phyloP scores from a whole-genome alignment of 1,140 invertebrate species.

The Philaenus spumarius region DNA sequence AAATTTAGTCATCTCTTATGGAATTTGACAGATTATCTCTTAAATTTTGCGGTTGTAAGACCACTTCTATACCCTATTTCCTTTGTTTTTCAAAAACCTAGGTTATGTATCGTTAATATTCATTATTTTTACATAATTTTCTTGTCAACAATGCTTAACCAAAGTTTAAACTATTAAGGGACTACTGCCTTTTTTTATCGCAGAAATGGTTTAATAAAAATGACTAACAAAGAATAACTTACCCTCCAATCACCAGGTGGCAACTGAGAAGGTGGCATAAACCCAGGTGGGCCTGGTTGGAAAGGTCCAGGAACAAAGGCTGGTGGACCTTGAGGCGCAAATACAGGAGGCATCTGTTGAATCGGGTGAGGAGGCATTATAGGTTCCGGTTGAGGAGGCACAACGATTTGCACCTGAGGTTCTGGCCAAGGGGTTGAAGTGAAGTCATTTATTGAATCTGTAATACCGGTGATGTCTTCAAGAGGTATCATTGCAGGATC shows the following conservation, averaged over 20 bases:
- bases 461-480: slow-evolving; percentile 75
- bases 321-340: neutral
- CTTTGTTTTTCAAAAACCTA: too few relatives aligned
- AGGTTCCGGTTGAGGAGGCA: slow-evolving; percentile 43
- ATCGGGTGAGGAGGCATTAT: neutral
- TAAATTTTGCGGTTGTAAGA: too few relatives aligned
- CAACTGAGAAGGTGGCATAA: neutral
- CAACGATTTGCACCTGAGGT: slow-evolving; percentile 48
- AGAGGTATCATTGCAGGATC: slow-evolving; percentile 80
- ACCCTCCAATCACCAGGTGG: neutral
- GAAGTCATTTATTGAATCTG: slow-evolving; percentile 70
- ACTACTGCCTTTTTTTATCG: neutral
- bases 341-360: neutral
- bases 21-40: too few relatives aligned
- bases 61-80: too few relatives aligned
- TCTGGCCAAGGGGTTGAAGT: slow-evolving; percentile 70
- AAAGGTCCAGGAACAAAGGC: neutral
- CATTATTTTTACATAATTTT: neutral
- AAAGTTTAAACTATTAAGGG: neutral
- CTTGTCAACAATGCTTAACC: neutral
- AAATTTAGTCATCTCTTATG: too few relatives aligned
- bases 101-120: too few relatives aligned
- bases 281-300: neutral
- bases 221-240: neutral
- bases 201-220: neutral